Base-by-base conservation (phyloP, 2,113 vertebrate species). In the Phaethornis superciliosus region DNA sequence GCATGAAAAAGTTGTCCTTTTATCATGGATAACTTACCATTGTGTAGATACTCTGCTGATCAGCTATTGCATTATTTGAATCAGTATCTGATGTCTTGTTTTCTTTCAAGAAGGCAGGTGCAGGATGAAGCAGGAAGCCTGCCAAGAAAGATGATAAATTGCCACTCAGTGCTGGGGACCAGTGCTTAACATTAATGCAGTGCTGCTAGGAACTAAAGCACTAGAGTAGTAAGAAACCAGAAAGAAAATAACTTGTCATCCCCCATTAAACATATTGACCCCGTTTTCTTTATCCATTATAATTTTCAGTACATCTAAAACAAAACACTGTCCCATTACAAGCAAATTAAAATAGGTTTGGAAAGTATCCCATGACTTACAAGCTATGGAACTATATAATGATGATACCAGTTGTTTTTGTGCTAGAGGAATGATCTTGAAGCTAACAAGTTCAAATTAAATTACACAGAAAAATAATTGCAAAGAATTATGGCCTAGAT, bases 101-200 rank as follows among this genome's bases (percentile, higher is more conserved):
- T 97, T 97, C 97, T 97, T 97, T 98, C 95, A 95, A 85, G 97
- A 97, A 97, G 97, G 98, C 98, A 98, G 98, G 98, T 98, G 98
- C 98, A 98, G 92, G 97, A 96, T 97, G 97, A 98, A 98, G 97
- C 97, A 95, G 95, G 97, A 98, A 97, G 97, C 97, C 98, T 99
- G 98, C 98, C 97, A 98, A 98, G 96, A 98, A 96, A 98, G 95
- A 98, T 98, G 98, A 98, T 98, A 97, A 98, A 98, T 98, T 97
- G 94, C 96, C 76, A 94, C 96, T 97, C 54, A 58, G 96, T 97
- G 85, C 96, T 89, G 93, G 96, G 58, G 88, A 97, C 94, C 93
- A 96, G 96, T 49, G 89, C 93, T 96, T 92, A 95, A 95, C 77
- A 65, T 74, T 86, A 95, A 94, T 63, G 93, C 89, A 93, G 74